These are phyloP conservation scores for Myotis brandtii DNA, from an alignment of 2,113 vertebrate species.

Conservation along the genomic window DNA sequence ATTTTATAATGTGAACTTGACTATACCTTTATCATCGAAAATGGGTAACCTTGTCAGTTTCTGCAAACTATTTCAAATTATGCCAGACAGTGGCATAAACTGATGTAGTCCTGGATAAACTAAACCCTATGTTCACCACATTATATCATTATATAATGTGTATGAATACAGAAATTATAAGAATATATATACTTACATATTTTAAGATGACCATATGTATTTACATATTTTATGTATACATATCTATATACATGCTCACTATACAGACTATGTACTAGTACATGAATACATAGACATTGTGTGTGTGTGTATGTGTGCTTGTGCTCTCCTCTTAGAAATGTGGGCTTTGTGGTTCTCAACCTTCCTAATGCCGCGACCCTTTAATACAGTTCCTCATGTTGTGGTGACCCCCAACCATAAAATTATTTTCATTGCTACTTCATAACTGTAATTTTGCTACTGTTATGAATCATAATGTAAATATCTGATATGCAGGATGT, in stretches of 20 bases:
- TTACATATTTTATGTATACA: neutral
- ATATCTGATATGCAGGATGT: too few species aligned
- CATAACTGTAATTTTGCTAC: too few species aligned
- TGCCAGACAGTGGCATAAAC: neutral
- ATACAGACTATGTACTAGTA: neutral
- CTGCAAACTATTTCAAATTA: neutral
- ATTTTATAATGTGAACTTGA: neutral
- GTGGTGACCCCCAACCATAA: too few species aligned
- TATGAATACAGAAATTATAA: neutral
- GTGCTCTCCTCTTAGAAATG: neutral
- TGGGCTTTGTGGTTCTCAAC: neutral
- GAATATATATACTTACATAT: neutral
- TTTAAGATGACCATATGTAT: neutral
- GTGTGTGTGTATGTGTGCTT: neutral
- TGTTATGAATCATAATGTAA: too few species aligned
- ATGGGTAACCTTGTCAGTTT: neutral
- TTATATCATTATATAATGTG: neutral
- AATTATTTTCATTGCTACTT: too few species aligned
- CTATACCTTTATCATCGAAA: neutral
- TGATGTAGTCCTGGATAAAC: neutral
- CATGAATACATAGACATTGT: neutral
- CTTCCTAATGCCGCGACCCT: too few species aligned
- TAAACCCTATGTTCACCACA: neutral
- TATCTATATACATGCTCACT: neutral
- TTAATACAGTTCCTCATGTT: too few species aligned